phyloP scores from a whole-genome alignment of 2,797 vertebrate genomes.

The Oreochromis grahami region DNA sequence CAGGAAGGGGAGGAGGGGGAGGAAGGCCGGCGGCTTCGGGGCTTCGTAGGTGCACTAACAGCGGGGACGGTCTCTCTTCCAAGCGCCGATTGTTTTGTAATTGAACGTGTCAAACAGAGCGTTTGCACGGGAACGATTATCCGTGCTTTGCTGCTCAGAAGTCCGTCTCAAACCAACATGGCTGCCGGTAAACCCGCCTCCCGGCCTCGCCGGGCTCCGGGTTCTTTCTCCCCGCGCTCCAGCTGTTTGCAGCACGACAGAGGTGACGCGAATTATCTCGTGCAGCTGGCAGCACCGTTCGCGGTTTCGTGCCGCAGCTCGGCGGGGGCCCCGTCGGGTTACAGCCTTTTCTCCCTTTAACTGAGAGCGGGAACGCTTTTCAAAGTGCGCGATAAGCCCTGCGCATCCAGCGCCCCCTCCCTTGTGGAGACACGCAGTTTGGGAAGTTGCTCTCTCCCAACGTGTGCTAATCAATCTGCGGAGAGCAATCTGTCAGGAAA shows the following conservation, averaged over 20 bases:
- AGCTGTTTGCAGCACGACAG: conserved; percentile 44
- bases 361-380: conserved; percentile 59
- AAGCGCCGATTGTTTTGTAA: conserved; percentile 58
- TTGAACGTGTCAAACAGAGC: conserved; percentile 56
- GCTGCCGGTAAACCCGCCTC: neutral
- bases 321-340: conserved; percentile 51
- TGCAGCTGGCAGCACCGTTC: conserved; percentile 65
- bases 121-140: conserved; percentile 49
- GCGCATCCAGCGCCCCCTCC: conserved; percentile 17
- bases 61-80: conserved; percentile 57
- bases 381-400: conserved; percentile 67
- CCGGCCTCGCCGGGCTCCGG: neutral
- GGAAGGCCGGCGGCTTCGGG: conserved; percentile 41
- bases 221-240: conserved; percentile 34
- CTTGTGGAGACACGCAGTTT: conserved; percentile 12
- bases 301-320: conserved; percentile 47
- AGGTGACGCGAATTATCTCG: conserved; percentile 61
- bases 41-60: conserved; percentile 55
- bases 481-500: conserved; percentile 83
- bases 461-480: conserved; percentile 78
- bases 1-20: conserved; percentile 19
- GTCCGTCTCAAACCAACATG: neutral
- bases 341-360: conserved; percentile 45
- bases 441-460: conserved; percentile 68
- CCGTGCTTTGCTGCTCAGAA: neutral